phyloP scores from a whole-genome alignment of 2,113 vertebrate species.

The Apus apus region DNA sequence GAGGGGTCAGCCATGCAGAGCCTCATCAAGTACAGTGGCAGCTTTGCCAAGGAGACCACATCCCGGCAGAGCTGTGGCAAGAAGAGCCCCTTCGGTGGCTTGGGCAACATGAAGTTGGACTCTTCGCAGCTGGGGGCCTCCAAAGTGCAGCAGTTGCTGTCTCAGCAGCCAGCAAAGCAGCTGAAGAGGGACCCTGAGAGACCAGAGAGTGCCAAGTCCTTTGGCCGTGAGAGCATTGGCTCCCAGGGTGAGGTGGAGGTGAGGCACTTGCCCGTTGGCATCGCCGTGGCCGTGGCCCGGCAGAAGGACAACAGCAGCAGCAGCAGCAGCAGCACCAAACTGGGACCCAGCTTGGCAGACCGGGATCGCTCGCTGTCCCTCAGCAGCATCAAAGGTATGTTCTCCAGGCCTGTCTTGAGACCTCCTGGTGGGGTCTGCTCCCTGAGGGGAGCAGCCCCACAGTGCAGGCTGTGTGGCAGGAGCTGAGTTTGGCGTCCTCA shows the following conservation, averaged over 20 bases:
- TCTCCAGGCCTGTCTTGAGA: neutral
- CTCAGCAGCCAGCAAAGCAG: slow-evolving; percentile 77
- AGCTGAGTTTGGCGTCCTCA: neutral
- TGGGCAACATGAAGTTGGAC: slow-evolving; percentile 86
- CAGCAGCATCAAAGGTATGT: slow-evolving; percentile 89
- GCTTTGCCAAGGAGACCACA: slow-evolving; percentile 85
- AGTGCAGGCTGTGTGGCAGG: neutral
- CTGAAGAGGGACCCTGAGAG: slow-evolving; percentile 92
- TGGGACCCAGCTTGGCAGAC: slow-evolving; percentile 78
- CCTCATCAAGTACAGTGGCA: slow-evolving; percentile 96
- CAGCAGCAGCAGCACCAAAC: slow-evolving; percentile 76
- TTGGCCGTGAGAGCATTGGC: slow-evolving; percentile 82
- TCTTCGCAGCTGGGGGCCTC: slow-evolving; percentile 50
- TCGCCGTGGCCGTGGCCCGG: slow-evolving; percentile 93
- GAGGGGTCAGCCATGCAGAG: slow-evolving; percentile 97
- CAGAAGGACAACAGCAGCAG: slow-evolving; percentile 89
- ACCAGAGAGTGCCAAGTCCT: slow-evolving; percentile 90
- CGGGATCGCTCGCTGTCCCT: slow-evolving; percentile 83
- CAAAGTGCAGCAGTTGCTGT: slow-evolving; percentile 78
- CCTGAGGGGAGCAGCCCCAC: neutral
- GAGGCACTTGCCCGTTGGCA: slow-evolving; percentile 93
- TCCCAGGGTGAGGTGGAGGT: slow-evolving; percentile 91
- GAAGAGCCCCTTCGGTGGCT: slow-evolving; percentile 90
- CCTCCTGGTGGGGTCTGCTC: neutral
- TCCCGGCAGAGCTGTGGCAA: slow-evolving; percentile 81